Conservation (phyloP, 2,888 invertebrate genomes). For the Sepioteuthis lessoniana region DNA sequence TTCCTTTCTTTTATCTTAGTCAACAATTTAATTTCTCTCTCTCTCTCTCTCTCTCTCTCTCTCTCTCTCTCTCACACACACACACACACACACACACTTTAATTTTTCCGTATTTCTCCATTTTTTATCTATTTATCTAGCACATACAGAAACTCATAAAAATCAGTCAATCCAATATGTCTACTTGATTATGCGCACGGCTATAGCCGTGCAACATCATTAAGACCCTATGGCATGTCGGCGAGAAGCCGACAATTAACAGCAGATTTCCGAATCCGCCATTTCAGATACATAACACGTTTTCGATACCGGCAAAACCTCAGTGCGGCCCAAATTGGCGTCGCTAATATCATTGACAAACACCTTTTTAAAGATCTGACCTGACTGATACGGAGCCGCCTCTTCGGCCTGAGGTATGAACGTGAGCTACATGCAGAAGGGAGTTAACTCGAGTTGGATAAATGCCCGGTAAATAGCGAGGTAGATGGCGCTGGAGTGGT, state of each 20-base stretch:
- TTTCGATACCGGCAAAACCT: background rate
- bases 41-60: no score
- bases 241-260: background rate
- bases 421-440: background rate
- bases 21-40: no score
- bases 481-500: slow-evolving; percentile 10
- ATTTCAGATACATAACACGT: slow-evolving; percentile 10
- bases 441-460: background rate
- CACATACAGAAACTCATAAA: no score
- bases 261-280: background rate
- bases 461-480: background rate
- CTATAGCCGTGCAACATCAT: background rate
- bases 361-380: background rate
- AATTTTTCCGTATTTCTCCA: no score
- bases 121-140: no score
- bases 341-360: slow-evolving; percentile 33
- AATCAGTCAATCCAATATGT: background rate
- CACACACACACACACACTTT: no score
- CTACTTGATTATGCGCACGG: background rate
- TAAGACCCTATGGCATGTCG: background rate
- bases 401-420: background rate
- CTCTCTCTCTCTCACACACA: no score
- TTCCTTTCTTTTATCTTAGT: no score
- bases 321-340: background rate
- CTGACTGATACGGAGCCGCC: background rate